A percentile compares a stretch with the other conserved stretches of the same genome.
Conservation (phyloP, 2,797 vertebrate genomes). For the Acanthurus tractus region DNA sequence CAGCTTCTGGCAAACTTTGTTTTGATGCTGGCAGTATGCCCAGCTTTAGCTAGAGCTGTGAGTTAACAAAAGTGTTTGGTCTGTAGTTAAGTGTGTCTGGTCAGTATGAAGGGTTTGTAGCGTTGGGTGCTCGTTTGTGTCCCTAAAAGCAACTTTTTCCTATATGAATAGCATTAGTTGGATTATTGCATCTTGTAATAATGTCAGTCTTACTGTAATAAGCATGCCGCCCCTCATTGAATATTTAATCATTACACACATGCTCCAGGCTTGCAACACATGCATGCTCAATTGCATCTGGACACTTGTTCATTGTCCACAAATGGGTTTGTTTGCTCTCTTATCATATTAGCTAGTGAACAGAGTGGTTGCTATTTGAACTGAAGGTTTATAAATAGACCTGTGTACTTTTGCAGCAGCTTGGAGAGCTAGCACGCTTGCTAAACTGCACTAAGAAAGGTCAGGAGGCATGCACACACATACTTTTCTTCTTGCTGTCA, state of each 20-base stretch:
- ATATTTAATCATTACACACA: background rate
- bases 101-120: slow-evolving; percentile 6
- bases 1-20: slow-evolving; percentile 43
- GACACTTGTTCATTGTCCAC: slow-evolving; percentile 39
- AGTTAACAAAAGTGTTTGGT: slow-evolving; percentile 44
- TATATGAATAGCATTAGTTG: background rate
- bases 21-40: slow-evolving; percentile 36
- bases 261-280: background rate
- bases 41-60: slow-evolving; percentile 32
- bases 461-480: slow-evolving; percentile 36
- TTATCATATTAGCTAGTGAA: slow-evolving; percentile 63
- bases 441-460: slow-evolving; percentile 64
- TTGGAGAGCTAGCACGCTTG: slow-evolving; percentile 41
- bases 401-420: slow-evolving; percentile 66
- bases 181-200: background rate
- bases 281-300: slow-evolving; percentile 18
- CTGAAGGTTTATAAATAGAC: slow-evolving; percentile 79
- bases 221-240: background rate
- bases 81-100: slow-evolving; percentile 11
- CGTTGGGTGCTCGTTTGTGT: background rate
- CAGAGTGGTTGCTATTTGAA: slow-evolving; percentile 76
- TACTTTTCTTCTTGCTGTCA: slow-evolving; percentile 48
- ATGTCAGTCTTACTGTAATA: background rate
- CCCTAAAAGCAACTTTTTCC: background rate
- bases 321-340: slow-evolving; percentile 69